phyloP scores from a whole-genome alignment of 2,797 vertebrate species.

The Bryconaethiops microstoma region DNA sequence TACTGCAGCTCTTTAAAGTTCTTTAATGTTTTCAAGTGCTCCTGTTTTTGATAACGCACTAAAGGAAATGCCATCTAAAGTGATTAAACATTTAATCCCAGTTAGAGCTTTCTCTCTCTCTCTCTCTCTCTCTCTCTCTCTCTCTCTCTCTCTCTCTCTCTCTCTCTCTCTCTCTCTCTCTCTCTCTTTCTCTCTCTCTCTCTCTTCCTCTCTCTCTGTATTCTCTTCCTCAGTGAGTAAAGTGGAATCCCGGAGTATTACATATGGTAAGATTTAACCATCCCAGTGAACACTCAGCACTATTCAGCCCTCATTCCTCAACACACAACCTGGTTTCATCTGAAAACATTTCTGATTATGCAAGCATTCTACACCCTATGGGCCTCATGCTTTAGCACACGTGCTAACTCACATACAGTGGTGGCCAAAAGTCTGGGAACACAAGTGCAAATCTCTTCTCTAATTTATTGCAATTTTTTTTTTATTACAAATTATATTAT shows the following conservation, averaged over 20 bases:
- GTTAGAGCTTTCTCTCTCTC: neutral
- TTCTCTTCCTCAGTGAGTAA: slow-evolving; percentile 62
- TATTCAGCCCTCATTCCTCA: slow-evolving; percentile 24
- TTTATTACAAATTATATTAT: no score
- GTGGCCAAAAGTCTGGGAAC: no score
- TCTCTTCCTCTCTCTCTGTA: neutral
- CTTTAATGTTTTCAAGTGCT: neutral
- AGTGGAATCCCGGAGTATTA: slow-evolving; percentile 60
- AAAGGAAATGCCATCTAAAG: neutral
- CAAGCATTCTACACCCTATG: slow-evolving; percentile 30
- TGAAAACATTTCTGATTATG: slow-evolving; percentile 30
- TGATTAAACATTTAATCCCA: neutral
- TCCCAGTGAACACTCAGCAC: slow-evolving; percentile 7
- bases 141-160: no score
- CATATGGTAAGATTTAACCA: slow-evolving; percentile 70
- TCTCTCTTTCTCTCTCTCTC: no score
- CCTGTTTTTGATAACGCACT: neutral
- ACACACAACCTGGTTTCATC: slow-evolving; percentile 28
- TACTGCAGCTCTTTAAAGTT: neutral
- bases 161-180: no score
- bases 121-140: no score
- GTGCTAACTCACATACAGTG: neutral
- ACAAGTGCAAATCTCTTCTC: no score
- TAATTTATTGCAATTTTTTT: no score
- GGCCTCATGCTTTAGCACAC: slow-evolving; percentile 3